These are phyloP conservation scores for Drymonia ruficornis DNA, from an alignment of 2,888 invertebrate genomes.

Conservation along the genomic window DNA sequence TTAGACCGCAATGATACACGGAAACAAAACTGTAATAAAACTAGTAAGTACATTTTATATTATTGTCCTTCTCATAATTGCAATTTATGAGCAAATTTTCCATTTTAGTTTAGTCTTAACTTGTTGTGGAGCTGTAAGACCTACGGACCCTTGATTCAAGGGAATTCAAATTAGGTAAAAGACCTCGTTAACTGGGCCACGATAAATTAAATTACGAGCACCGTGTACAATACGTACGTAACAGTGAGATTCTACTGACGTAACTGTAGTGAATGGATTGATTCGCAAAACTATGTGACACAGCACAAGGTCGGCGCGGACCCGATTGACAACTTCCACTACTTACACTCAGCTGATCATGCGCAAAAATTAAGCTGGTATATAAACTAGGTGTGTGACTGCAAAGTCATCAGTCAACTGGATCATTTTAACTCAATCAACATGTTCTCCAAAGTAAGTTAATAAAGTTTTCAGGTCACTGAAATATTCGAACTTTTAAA, in stretches of 20 bases:
- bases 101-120: too few relatives aligned
- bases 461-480: neutral
- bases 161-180: neutral
- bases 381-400: conserved; percentile 50
- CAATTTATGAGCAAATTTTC: too few relatives aligned
- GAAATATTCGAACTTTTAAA: neutral
- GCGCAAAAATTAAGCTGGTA: conserved; percentile 39
- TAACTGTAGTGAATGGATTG: conserved; percentile 35
- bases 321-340: conserved; percentile 51
- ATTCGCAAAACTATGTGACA: conserved; percentile 38
- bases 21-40: too few relatives aligned
- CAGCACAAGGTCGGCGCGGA: conserved; percentile 32
- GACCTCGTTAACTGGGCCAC: neutral
- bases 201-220: neutral
- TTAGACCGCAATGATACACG: too few relatives aligned
- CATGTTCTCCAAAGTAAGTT: conserved; percentile 62
- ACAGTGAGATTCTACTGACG: conserved; percentile 1
- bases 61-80: too few relatives aligned
- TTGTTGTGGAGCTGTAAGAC: too few relatives aligned
- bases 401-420: conserved; percentile 47
- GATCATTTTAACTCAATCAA: conserved; percentile 44
- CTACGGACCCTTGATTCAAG: too few relatives aligned
- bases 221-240: neutral
- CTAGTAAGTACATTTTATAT: too few relatives aligned
- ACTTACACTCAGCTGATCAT: conserved; percentile 43